phyloP scores from a whole-genome alignment of 2,888 invertebrate species.

The Apamea epomidion region DNA sequence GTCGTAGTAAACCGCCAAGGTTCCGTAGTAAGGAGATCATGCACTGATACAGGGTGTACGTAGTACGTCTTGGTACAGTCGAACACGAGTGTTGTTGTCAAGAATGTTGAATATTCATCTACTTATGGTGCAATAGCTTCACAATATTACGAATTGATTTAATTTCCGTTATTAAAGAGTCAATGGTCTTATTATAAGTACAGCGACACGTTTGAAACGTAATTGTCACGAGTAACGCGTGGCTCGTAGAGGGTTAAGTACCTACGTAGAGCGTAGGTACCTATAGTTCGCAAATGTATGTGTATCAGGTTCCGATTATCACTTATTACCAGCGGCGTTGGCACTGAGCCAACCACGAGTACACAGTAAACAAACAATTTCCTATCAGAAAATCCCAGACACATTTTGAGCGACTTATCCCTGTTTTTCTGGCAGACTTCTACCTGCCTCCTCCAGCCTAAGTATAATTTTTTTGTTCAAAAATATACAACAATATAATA shows the following conservation, averaged over 20 bases:
- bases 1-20: constrained; percentile 54
- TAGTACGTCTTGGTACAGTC: constrained; percentile 54
- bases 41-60: constrained; percentile 53
- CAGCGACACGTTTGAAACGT: constrained; percentile 44
- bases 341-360: constrained; percentile 37
- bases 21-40: constrained; percentile 45
- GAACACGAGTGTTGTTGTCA: constrained; percentile 32
- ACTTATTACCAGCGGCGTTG: constrained; percentile 33
- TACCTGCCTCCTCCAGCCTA: too few species aligned
- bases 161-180: constrained; percentile 49
- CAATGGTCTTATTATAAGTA: constrained; percentile 36
- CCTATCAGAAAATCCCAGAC: constrained; percentile 38
- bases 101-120: constrained; percentile 52
- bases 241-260: constrained; percentile 20
- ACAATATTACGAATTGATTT: constrained; percentile 47
- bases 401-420: constrained; percentile 5
- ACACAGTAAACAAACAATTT: constrained; percentile 21
- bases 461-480: background rate
- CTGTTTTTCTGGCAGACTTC: background rate
- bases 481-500: background rate
- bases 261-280: constrained; percentile 9
- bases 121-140: constrained; percentile 47
- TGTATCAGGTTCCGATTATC: constrained; percentile 40
- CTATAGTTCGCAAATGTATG: constrained; percentile 33
- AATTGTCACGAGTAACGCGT: constrained; percentile 35